phyloP scores from a whole-genome alignment of 2,888 invertebrate species.

The Rotaria macrura region DNA sequence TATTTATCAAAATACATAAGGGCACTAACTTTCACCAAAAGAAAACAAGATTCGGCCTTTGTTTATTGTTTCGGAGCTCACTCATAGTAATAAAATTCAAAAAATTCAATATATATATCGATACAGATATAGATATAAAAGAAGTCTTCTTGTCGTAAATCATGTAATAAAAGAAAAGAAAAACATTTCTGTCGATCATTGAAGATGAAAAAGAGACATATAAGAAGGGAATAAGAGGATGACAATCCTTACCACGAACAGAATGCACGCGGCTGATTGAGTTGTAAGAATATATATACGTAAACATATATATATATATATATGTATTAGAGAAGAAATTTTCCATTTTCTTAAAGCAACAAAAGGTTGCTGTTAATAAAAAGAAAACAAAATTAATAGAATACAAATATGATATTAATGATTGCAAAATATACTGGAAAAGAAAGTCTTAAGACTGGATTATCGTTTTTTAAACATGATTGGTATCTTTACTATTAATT shows the following conservation, averaged over 20 bases:
- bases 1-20: background rate
- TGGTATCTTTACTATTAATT: background rate
- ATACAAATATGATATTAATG: background rate
- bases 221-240: background rate
- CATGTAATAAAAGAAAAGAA: background rate
- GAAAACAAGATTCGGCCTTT: background rate
- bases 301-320: background rate
- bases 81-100: background rate
- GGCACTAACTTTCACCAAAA: too few species aligned
- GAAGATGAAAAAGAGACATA: background rate
- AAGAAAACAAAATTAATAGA: background rate
- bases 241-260: background rate
- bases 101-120: background rate
- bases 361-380: background rate
- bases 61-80: background rate
- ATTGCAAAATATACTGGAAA: background rate
- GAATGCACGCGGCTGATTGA: background rate
- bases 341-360: background rate
- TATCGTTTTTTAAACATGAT: background rate
- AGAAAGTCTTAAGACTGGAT: background rate
- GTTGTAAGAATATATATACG: background rate
- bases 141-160: background rate
- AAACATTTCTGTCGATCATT: background rate
- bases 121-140: too few species aligned
- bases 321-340: background rate